These are phyloP conservation scores for Rotaria macrura DNA, from an alignment of 2,888 invertebrate genomes.

Conservation along the genomic window DNA sequence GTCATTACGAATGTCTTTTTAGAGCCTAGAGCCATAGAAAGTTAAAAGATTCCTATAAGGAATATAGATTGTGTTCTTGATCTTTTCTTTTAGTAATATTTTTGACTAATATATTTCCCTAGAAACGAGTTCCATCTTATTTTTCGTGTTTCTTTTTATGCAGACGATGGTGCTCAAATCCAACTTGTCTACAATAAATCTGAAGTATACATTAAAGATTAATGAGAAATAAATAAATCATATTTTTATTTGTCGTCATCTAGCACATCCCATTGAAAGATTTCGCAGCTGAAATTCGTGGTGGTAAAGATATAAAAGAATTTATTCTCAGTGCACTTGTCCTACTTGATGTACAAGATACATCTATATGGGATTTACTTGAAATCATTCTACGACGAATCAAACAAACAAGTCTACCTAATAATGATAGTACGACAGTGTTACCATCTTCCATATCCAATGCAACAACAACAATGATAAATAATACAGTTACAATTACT, in stretches of 20 bases:
- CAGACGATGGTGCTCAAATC: neutral
- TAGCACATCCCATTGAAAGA: constrained; percentile 56
- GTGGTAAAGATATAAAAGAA: constrained; percentile 57
- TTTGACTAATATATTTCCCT: neutral
- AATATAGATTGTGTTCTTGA: neutral
- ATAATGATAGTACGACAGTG: neutral
- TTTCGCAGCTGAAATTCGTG: constrained; percentile 56
- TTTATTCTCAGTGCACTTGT: constrained; percentile 55
- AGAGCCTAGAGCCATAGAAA: neutral
- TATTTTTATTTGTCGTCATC: constrained; percentile 6
- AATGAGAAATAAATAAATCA: neutral
- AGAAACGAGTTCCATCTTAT: neutral
- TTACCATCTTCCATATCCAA: neutral
- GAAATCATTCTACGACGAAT: constrained; percentile 49
- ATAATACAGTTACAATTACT: neutral
- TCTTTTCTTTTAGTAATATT: neutral
- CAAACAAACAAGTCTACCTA: constrained; percentile 34
- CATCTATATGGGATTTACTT: constrained; percentile 54
- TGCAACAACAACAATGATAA: neutral
- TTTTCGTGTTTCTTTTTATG: neutral
- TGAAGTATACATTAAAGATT: neutral
- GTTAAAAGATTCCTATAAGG: neutral
- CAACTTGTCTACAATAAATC: constrained; percentile 13
- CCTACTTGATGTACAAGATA: constrained; percentile 54
- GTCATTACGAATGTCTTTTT: neutral